Evolutionary conservation across 2,888 invertebrate genomes (phyloP), one percentile per base, ranked within the genome.

Genomic region (Plebejus anna): DNA sequence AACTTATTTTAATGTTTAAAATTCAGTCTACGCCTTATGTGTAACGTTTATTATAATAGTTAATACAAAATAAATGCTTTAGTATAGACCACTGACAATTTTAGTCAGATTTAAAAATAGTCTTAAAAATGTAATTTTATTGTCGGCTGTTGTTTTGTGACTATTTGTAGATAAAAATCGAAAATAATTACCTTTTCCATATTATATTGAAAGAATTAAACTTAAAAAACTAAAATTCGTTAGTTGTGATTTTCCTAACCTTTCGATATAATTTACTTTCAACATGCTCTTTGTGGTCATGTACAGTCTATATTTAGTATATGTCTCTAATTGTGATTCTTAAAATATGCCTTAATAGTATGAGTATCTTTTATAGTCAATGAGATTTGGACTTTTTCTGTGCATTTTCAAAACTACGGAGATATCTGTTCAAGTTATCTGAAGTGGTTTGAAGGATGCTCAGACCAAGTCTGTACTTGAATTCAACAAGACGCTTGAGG

Each of bases 391-490:
- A 71, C 4, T 76, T 76, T 38, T 66, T 36, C 59, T 66, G 61
- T n/a, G 71, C 80, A 79, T 85, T 83, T 82, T 96, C 95, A 79
- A 96, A 95, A 81, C 94, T 94, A 76, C 94, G 94, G 70, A 96
- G 88, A 85, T 96, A 96, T 82, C 94, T 95, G 51, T 95, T 95
- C 75, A 97, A 89, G 5, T 95, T 95, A 76, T 96, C 95, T 11
- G 96, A 96, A 2, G 96, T 96, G 77, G 95, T 95, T 83, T 96
- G 95, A 22, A 97, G 85, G 79, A 97, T 92, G 77, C 96, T 95
- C 76, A 97, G 85, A 0, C 96, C 96, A 72, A 96, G 86, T 82
- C 95, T 94, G 51, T 96, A 90, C 86, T 97, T 97, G 76, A 96
- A 94, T 83, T 96, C 96, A 2, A 96, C 94, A 61, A 97, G 87